Percentiles rank a stretch among this genome's conserved stretches.
Evolutionary conservation across 2,113 vertebrate genomes (phyloP).

Genomic region (Lamprotornis superbus): DNA sequence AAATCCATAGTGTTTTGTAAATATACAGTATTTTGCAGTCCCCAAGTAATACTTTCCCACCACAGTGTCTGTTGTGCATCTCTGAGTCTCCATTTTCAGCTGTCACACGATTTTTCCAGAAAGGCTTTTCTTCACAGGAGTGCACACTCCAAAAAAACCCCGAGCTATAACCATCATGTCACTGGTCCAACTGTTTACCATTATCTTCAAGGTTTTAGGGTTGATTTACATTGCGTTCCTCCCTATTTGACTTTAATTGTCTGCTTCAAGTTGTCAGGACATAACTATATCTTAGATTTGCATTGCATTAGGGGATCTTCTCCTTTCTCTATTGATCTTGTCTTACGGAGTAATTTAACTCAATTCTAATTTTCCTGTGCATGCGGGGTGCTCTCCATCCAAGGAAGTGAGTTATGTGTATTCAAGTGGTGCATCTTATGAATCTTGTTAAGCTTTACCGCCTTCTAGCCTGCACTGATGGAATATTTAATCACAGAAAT

Average conservation of each 20-base stretch:
- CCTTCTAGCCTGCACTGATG: slow-evolving; percentile 76
- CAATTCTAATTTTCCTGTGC: slow-evolving; percentile 79
- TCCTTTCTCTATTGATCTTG: slow-evolving; percentile 70
- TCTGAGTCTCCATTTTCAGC: neutral
- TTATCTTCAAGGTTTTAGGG: slow-evolving; percentile 58
- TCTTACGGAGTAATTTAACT: slow-evolving; percentile 77
- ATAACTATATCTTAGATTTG: slow-evolving; percentile 71
- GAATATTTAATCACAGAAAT: slow-evolving; percentile 88
- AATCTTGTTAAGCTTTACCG: slow-evolving; percentile 83
- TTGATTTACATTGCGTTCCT: slow-evolving; percentile 55
- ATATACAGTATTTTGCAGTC: neutral
- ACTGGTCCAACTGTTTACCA: neutral
- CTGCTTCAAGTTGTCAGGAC: slow-evolving; percentile 67
- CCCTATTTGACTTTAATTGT: slow-evolving; percentile 69
- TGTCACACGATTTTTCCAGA: neutral
- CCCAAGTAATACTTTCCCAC: neutral
- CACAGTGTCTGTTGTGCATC: neutral
- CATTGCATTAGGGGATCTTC: slow-evolving; percentile 69
- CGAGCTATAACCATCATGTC: slow-evolving; percentile 14
- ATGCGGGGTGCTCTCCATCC: slow-evolving; percentile 65
- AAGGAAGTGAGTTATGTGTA: slow-evolving; percentile 81
- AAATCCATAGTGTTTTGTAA: neutral
- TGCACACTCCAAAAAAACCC: neutral
- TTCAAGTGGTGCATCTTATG: slow-evolving; percentile 79
- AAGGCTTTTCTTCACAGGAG: neutral